Base-by-base conservation (phyloP, 92 coral and sea anemone genomes). In the Porites divaricata region DNA sequence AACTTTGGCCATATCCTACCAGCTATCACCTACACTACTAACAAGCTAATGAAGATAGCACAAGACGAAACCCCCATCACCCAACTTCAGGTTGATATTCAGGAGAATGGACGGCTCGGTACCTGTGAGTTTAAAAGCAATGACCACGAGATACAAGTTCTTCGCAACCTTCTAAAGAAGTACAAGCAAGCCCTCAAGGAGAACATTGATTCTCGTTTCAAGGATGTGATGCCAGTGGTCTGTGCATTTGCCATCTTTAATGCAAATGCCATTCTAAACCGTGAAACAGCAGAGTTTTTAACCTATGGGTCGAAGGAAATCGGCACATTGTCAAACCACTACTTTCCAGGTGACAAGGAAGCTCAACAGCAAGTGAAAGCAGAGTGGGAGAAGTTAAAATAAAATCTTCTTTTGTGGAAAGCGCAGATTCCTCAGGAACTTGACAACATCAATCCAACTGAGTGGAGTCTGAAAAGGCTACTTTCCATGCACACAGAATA, bases 321-420 rank as follows among this genome's bases (percentile, higher is more conserved):
- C 63, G 62, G 69, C 78, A 83, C 80, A 72, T 54, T 83, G 70
- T 83, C 74, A 24, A 76, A 54, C 24, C 87, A 74, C 53, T 74
- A 83, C 80, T 83, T 83, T 76, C 81, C 75, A 28, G 74, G 65
- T 73, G 81, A 83, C 73, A 20, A 68, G 62, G 87, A 83, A 83
- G 65, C 87, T 62, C 87, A 83, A 66, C 74, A 74, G 74, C 82
- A 78, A 64, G 81, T 56, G 63, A 83, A 83, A 62, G 87, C 73
- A 73, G 87, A 83, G 72, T 83, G 81, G 81, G 87, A 83, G 87
- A 83, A 63, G 81, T 68, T 83, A 35, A 83, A 83, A 68, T 83
- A 83, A 66, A 74, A 83, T 35, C 87, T 81, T 71, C 76, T 83
- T 49, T 48, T 69, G 57, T 73, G 87, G 74, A 73, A 83, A 76